Evolutionary conservation across 53 echinoderm and acorn worm species (phyloP).

Genomic region (Hippasteria phrygiana): DNA sequence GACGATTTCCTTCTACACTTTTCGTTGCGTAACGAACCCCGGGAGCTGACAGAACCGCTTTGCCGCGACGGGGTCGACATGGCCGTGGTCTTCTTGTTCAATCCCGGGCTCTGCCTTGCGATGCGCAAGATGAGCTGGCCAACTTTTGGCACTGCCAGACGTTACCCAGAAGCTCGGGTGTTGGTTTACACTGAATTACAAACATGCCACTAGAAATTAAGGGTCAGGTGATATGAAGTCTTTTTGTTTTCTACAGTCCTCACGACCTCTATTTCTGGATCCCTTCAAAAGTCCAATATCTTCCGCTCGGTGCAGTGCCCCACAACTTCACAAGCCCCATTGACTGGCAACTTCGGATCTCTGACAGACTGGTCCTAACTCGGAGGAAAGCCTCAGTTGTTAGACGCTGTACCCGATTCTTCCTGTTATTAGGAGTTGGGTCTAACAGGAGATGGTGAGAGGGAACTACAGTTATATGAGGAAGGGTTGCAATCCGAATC

Average conservation of each 20-base stretch:
- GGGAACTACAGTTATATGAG: slow-evolving; percentile 6
- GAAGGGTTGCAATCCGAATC: slow-evolving; percentile 48
- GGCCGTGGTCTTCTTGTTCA: slow-evolving; percentile 21
- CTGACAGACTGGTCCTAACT: slow-evolving; percentile 5
- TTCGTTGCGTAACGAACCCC: slow-evolving; percentile 66
- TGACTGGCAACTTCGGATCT: background rate
- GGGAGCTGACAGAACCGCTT: slow-evolving; percentile 54
- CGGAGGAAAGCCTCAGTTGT: slow-evolving; percentile 45
- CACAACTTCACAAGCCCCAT: background rate
- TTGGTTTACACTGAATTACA: background rate
- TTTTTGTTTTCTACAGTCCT: background rate
- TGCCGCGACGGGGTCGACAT: slow-evolving; percentile 20
- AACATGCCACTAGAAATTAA: background rate
- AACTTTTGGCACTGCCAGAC: background rate
- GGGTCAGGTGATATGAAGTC: background rate
- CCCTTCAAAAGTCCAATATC: background rate
- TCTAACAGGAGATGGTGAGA: slow-evolving; percentile 29
- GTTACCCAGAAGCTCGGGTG: background rate
- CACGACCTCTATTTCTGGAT: background rate
- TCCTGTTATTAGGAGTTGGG: slow-evolving; percentile 59
- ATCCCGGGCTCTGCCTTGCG: background rate
- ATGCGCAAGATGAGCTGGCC: background rate
- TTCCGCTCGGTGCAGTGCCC: background rate
- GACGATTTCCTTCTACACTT: slow-evolving; percentile 67
- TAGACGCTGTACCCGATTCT: slow-evolving; percentile 33